Evolutionary conservation across 2,113 vertebrate species (phyloP), one percentile per base, ranked within the genome.

Genomic region (Callipepla squamata): DNA sequence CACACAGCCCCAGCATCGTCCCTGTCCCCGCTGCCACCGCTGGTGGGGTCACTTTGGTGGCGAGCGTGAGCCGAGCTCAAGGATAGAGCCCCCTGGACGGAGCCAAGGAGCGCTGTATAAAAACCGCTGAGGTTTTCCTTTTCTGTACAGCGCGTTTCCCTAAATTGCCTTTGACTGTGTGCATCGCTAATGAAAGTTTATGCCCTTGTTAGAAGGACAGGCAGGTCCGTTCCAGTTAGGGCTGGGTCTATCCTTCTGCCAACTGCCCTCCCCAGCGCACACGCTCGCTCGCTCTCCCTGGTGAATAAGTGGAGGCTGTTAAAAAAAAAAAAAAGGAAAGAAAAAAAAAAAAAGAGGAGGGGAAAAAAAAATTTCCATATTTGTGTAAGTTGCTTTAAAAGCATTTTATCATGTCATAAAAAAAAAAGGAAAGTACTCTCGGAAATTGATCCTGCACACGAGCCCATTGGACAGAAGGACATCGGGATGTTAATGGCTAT

Each of bases 331-430:
- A 83, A 93, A 36, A 36, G 7, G 34, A 84, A 47, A 67, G 44
- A 84, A 97, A 98, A 98, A 22, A 67, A 20, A 66, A 65, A 95
- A 34, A 50, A 72, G 13, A 40, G 58, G 50, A 53, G 78, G 80
- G 67, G 78, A 97, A 98, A 98, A 61, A 98, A 98, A 98, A 98
- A 98, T 98, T 98, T 98, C 99, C 98, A 99, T 99, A 99, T 99
- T 99, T 99, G 98, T 98, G 98, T 99, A 99, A 99, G 99, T 99
- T 99, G 99, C 99, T 99, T 99, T 99, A 99, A 99, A 99, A 99
- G 99, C 99, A 99, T 99, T 99, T 99, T 99, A 99, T 99, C 99
- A 99, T 99, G 99, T 99, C 99, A 98, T 99, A 99, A 99, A 99
- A 98, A 98, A 50, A 98, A 98, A 98, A 96, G 97, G 97, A 97